Conservation (phyloP, 2,888 invertebrate genomes). For the Meandrusa payeni region DNA sequence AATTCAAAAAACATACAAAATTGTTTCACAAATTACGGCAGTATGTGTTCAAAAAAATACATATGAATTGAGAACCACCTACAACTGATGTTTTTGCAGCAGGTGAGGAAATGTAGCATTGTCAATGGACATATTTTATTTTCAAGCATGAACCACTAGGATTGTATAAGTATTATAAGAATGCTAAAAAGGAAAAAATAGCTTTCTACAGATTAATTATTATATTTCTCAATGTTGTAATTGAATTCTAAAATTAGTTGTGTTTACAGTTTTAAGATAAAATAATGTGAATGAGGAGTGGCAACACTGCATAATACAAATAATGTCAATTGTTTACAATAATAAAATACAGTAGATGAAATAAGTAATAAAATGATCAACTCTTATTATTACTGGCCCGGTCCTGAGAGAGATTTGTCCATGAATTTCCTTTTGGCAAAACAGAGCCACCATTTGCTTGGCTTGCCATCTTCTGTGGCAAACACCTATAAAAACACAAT, state of each 20-base stretch:
- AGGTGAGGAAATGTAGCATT: too few relatives aligned
- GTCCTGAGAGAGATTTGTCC: slow-evolving; percentile 97
- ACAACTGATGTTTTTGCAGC: too few relatives aligned
- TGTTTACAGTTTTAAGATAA: neutral
- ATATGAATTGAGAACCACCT: too few relatives aligned
- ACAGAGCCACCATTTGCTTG: slow-evolving; percentile 99
- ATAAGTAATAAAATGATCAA: neutral
- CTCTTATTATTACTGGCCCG: slow-evolving; percentile 83
- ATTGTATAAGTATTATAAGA: too few relatives aligned
- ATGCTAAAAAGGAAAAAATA: too few relatives aligned
- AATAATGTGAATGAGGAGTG: slow-evolving; percentile 11
- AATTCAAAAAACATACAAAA: too few relatives aligned
- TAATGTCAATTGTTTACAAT: slow-evolving; percentile 10
- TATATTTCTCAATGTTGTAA: too few relatives aligned
- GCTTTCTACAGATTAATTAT: too few relatives aligned
- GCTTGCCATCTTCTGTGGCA: slow-evolving; percentile 93
- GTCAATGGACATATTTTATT: too few relatives aligned
- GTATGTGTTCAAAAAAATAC: too few relatives aligned
- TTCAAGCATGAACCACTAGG: too few relatives aligned
- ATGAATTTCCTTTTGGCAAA: slow-evolving; percentile 99
- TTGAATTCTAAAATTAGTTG: slow-evolving; percentile 10
- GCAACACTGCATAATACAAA: slow-evolving; percentile 7
- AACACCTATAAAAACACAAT: slow-evolving; percentile 86
- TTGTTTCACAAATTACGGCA: too few relatives aligned
- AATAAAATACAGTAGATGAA: neutral